phyloP scores from a whole-genome alignment of 2,113 vertebrate species.

The Ceyx margarethae region DNA sequence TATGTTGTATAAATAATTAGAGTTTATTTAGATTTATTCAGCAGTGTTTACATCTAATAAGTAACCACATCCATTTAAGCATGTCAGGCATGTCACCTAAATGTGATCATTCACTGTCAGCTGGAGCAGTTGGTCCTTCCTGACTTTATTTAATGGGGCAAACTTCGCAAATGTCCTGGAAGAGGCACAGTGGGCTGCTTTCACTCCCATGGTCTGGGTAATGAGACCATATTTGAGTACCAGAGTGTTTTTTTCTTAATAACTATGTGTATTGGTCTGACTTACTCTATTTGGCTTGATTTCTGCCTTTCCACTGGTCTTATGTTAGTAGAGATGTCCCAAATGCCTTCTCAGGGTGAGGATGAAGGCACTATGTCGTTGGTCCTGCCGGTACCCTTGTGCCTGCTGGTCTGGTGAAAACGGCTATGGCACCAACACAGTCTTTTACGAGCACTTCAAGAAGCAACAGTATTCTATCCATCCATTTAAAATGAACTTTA shows the following conservation, averaged over 20 bases:
- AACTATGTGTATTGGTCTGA: neutral
- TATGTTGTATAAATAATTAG: neutral
- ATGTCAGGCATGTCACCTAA: neutral
- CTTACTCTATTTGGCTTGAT: neutral
- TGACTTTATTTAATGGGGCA: neutral
- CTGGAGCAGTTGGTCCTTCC: constrained; percentile 13
- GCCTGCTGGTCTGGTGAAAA: neutral
- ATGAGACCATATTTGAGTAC: neutral
- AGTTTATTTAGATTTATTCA: constrained; percentile 29
- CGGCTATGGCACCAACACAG: neutral
- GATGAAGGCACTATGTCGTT: neutral
- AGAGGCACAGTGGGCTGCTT: neutral
- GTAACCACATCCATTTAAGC: neutral
- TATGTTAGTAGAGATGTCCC: neutral
- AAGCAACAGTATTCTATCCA: too few relatives aligned
- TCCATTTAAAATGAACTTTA: neutral
- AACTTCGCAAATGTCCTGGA: neutral
- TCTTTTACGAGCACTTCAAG: neutral
- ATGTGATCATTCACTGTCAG: neutral
- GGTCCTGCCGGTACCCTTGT: neutral
- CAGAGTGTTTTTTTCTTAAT: neutral
- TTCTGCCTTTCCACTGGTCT: neutral
- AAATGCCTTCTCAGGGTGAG: neutral
- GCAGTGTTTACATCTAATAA: neutral
- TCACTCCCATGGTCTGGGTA: neutral